Evolutionary conservation across 2,888 invertebrate species (phyloP).

Genomic region (Acleris holmiana): DNA sequence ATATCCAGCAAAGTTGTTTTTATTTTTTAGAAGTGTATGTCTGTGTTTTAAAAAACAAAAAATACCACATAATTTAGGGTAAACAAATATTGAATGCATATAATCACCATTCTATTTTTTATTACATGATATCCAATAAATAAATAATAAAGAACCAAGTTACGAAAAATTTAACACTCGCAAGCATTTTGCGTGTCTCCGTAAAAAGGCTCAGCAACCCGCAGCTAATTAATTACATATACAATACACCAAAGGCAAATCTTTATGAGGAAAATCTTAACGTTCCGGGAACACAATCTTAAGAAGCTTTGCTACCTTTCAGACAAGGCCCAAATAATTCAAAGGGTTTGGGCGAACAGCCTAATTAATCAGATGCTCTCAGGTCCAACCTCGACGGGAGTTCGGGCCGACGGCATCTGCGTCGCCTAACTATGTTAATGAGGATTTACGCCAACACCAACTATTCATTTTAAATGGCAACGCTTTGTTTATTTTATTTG

Average conservation of each 20-base stretch:
- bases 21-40: too few relatives aligned
- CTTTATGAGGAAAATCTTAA: constrained; percentile 53
- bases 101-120: too few relatives aligned
- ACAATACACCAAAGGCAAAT: constrained; percentile 58
- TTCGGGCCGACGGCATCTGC: constrained; percentile 58
- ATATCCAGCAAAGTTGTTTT: too few relatives aligned
- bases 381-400: constrained; percentile 47
- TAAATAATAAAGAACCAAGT: background rate
- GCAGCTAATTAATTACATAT: constrained; percentile 56
- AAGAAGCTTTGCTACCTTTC: constrained; percentile 63
- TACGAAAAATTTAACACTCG: background rate
- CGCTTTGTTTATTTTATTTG: constrained; percentile 37
- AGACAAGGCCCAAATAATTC: constrained; percentile 63
- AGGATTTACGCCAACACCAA: constrained; percentile 46
- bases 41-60: too few relatives aligned
- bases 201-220: constrained; percentile 40
- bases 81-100: too few relatives aligned
- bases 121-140: background rate
- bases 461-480: constrained; percentile 32
- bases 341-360: constrained; percentile 61
- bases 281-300: constrained; percentile 55
- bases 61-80: too few relatives aligned
- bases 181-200: constrained; percentile 5
- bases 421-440: constrained; percentile 57
- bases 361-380: constrained; percentile 70